phyloP scores from a whole-genome alignment of 53 echinoderm and acorn worm species.

The Pentamera pediparva region DNA sequence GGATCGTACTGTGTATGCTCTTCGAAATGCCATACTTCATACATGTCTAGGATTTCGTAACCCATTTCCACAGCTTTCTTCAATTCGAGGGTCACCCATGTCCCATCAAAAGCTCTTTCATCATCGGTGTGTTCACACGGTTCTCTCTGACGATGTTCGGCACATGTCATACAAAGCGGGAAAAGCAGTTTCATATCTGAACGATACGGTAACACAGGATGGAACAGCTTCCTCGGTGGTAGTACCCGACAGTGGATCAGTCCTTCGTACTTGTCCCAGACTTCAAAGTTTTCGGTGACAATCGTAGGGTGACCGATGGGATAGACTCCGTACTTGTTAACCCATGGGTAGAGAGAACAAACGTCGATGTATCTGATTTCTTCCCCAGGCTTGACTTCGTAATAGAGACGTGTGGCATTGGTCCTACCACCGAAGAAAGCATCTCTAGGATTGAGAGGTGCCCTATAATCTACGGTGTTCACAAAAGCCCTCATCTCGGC shows the following conservation, averaged over 20 bases:
- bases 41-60: conserved; percentile 34
- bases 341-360: conserved; percentile 51
- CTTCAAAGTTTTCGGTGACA: conserved; percentile 35
- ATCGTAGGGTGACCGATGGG: conserved; percentile 55
- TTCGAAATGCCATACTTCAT: conserved; percentile 66
- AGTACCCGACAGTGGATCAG: conserved; percentile 47
- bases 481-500: conserved; percentile 1
- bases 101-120: conserved; percentile 34
- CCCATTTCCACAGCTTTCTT: conserved; percentile 57
- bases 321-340: conserved; percentile 54
- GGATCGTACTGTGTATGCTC: conserved; percentile 29
- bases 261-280: conserved; percentile 43
- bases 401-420: conserved; percentile 32
- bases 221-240: conserved; percentile 46
- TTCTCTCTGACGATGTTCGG: background rate
- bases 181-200: conserved; percentile 46
- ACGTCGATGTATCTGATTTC: conserved; percentile 54
- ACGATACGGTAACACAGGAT: conserved; percentile 50
- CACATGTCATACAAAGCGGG: conserved; percentile 51
- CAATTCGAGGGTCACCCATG: conserved; percentile 58
- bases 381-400: background rate
- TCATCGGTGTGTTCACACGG: conserved; percentile 15
- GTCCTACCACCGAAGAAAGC: conserved; percentile 52
- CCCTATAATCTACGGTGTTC: background rate
- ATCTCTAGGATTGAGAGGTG: conserved; percentile 39